phyloP scores from a whole-genome alignment of 2,113 vertebrate genomes.

The Fregetta grallaria region DNA sequence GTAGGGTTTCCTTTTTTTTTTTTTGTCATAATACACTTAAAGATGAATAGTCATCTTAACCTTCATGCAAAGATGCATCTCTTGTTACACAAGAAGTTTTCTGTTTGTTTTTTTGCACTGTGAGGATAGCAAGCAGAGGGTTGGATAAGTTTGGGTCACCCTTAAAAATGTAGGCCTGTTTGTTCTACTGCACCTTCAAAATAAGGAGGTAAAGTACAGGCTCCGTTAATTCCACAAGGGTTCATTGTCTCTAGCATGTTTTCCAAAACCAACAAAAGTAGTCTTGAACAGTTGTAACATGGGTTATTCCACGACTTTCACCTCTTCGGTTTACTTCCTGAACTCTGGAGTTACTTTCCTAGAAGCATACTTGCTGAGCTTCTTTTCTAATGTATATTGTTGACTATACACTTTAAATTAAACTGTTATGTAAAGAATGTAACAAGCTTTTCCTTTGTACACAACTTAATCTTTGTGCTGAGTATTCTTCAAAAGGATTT shows the following conservation, averaged over 20 bases:
- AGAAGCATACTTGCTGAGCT: conserved; percentile 59
- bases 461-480: conserved; percentile 78
- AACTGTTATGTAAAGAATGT: conserved; percentile 72
- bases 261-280: conserved; percentile 27
- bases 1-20: conserved; percentile 45
- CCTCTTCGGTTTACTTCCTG: conserved; percentile 53
- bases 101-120: background rate
- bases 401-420: conserved; percentile 72
- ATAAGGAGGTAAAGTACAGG: conserved; percentile 66
- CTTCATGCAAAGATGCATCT: conserved; percentile 48
- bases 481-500: conserved; percentile 77
- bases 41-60: conserved; percentile 68
- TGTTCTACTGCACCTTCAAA: conserved; percentile 53
- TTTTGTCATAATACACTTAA: conserved; percentile 35
- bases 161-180: conserved; percentile 45
- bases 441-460: conserved; percentile 74
- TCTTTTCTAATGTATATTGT: conserved; percentile 66
- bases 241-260: conserved; percentile 11
- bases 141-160: conserved; percentile 30
- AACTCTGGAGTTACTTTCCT: conserved; percentile 53
- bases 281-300: conserved; percentile 43
- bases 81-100: conserved; percentile 49
- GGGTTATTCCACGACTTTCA: conserved; percentile 29
- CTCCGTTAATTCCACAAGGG: conserved; percentile 36
- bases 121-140: conserved; percentile 12